Evolutionary conservation across 1,140 invertebrate species (phyloP).

Genomic region (Tetramorium alpestre): DNA sequence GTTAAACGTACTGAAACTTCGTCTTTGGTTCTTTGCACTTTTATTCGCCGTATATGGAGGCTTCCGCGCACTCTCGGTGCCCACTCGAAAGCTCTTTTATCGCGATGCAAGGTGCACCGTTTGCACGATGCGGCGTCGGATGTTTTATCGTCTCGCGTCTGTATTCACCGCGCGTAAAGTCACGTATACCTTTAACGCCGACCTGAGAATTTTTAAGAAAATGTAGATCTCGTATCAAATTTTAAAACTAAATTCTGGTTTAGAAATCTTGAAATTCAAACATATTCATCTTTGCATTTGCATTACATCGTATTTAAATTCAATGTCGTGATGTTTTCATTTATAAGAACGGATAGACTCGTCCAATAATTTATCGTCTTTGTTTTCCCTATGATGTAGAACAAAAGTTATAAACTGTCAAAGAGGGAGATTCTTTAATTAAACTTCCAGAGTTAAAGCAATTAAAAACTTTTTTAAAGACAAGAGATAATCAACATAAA

Average conservation of each 20-base stretch:
- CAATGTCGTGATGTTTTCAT: background rate
- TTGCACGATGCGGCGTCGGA: constrained; percentile 29
- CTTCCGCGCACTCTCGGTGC: background rate
- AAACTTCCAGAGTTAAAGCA: background rate
- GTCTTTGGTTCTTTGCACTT: constrained; percentile 26
- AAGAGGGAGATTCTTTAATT: background rate
- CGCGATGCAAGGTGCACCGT: constrained; percentile 66
- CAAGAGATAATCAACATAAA: constrained; percentile 20
- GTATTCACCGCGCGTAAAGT: constrained; percentile 57
- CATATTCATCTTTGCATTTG: background rate
- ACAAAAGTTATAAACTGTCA: background rate
- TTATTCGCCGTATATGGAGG: constrained; percentile 13
- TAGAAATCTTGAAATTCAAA: background rate
- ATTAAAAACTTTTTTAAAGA: constrained; percentile 14
- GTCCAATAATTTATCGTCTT: background rate
- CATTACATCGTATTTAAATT: background rate
- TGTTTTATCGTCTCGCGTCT: constrained; percentile 61
- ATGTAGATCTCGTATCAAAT: background rate
- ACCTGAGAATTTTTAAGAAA: constrained; percentile 16
- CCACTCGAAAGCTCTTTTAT: constrained; percentile 65
- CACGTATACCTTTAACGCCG: background rate
- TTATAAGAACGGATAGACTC: background rate
- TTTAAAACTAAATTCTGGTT: background rate
- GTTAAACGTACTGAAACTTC: constrained; percentile 16
- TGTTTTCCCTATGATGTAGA: background rate